Percentiles rank a stretch among this genome's conserved stretches.
Conservation (phyloP, 2,797 vertebrate genomes). For the Acanthopagrus latus region DNA sequence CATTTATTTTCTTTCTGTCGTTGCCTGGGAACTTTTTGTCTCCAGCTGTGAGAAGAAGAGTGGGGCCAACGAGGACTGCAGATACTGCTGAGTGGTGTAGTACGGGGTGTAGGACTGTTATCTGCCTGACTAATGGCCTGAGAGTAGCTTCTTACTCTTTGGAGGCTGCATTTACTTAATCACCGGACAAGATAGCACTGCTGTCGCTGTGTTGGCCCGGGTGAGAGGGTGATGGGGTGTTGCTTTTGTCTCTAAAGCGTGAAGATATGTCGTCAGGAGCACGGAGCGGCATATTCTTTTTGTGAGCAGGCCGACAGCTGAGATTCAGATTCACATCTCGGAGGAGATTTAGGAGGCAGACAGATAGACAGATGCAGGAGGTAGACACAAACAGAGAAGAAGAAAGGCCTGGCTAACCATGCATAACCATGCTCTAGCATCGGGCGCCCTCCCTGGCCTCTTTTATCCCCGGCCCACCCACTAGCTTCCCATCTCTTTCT, state of each 20-base stretch:
- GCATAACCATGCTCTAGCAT: slow-evolving; percentile 50
- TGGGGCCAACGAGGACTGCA: slow-evolving; percentile 62
- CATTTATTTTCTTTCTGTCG: slow-evolving; percentile 25
- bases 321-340: slow-evolving; percentile 44
- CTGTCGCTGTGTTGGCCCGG: slow-evolving; percentile 67
- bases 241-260: slow-evolving; percentile 56
- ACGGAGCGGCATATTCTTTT: slow-evolving; percentile 18
- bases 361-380: slow-evolving; percentile 35
- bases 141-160: slow-evolving; percentile 81
- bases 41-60: slow-evolving; percentile 62
- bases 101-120: slow-evolving; percentile 71
- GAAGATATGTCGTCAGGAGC: slow-evolving; percentile 39
- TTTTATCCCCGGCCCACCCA: slow-evolving; percentile 57
- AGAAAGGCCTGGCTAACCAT: slow-evolving; percentile 31
- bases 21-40: slow-evolving; percentile 50
- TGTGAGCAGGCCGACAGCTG: slow-evolving; percentile 21
- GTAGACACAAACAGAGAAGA: slow-evolving; percentile 16
- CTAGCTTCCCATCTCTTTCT: slow-evolving; percentile 44
- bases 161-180: slow-evolving; percentile 83
- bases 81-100: slow-evolving; percentile 83
- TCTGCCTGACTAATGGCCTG: slow-evolving; percentile 83
- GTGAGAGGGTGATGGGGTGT: slow-evolving; percentile 53
- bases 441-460: slow-evolving; percentile 46
- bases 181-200: slow-evolving; percentile 79
- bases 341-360: slow-evolving; percentile 16